Evolutionary conservation across 2,113 vertebrate species (phyloP).

Genomic region (Rhinogobius similis): DNA sequence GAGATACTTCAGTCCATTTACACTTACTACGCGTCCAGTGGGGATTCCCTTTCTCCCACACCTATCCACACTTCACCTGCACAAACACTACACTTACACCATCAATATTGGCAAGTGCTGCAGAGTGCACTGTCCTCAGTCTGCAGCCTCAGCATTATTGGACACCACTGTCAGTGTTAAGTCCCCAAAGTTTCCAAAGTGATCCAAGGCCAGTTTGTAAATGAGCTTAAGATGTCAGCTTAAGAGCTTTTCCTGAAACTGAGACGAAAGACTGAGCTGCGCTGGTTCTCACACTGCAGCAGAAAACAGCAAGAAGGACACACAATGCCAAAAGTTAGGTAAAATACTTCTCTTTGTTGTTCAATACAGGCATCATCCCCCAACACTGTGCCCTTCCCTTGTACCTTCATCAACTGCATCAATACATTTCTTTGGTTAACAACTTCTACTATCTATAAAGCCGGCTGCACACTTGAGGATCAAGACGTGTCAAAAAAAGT

Average conservation of each 20-base stretch:
- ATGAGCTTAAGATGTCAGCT: slow-evolving; percentile 75
- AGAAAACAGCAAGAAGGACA: slow-evolving; percentile 3
- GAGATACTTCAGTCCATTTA: neutral
- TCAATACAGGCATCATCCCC: neutral
- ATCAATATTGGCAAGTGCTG: slow-evolving; percentile 8
- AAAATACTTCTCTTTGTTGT: neutral
- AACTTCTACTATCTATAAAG: too few species aligned
- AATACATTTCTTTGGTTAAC: neutral
- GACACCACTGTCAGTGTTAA: slow-evolving; percentile 62
- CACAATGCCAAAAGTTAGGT: neutral
- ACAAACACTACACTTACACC: neutral
- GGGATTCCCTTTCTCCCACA: neutral
- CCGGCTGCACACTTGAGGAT: too few species aligned
- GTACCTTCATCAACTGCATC: neutral
- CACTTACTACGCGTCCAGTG: neutral
- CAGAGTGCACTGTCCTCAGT: slow-evolving; percentile 34
- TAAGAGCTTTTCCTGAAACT: slow-evolving; percentile 72
- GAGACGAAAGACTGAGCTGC: slow-evolving; percentile 43
- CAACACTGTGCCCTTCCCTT: neutral
- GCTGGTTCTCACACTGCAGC: slow-evolving; percentile 44
- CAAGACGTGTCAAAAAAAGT: too few species aligned
- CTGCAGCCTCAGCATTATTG: slow-evolving; percentile 58
- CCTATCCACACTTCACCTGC: neutral
- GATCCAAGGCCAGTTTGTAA: slow-evolving; percentile 65
- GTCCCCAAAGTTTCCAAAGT: slow-evolving; percentile 48